These are phyloP conservation scores for Felis chaus DNA, from an alignment of 2,113 vertebrate genomes.

Conservation along the genomic window DNA sequence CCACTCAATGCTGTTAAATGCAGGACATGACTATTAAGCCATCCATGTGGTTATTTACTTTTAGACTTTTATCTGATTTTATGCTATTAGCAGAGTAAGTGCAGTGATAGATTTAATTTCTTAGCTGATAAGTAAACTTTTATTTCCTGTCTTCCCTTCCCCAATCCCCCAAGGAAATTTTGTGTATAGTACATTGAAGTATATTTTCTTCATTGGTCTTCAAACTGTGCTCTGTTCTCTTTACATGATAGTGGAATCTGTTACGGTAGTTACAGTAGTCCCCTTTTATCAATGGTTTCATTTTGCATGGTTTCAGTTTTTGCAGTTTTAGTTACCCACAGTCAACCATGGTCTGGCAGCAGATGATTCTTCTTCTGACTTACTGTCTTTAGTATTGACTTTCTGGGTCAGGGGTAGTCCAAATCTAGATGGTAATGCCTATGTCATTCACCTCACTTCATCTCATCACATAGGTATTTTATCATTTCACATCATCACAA, in stretches of 20 bases:
- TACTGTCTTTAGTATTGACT: background rate
- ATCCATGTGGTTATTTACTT: background rate
- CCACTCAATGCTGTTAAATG: background rate
- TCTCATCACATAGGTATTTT: background rate
- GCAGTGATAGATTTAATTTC: background rate
- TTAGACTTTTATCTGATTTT: slow-evolving; percentile 3
- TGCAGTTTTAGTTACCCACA: background rate
- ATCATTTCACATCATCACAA: background rate
- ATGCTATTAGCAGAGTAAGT: background rate
- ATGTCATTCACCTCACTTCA: background rate
- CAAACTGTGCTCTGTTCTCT: background rate
- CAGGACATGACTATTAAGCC: background rate
- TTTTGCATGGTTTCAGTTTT: background rate
- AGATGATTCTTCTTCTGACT: background rate
- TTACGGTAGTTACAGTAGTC: background rate
- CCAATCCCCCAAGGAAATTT: background rate
- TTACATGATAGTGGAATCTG: background rate
- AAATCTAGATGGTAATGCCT: background rate
- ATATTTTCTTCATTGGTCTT: background rate
- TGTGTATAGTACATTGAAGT: background rate
- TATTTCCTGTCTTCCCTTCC: background rate
- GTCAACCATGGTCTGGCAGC: background rate
- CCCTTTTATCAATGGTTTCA: background rate
- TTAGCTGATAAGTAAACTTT: background rate
- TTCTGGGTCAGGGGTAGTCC: background rate